These are phyloP conservation scores for Catharus ustulatus DNA, from an alignment of 2,797 vertebrate genomes.

Conservation along the genomic window DNA sequence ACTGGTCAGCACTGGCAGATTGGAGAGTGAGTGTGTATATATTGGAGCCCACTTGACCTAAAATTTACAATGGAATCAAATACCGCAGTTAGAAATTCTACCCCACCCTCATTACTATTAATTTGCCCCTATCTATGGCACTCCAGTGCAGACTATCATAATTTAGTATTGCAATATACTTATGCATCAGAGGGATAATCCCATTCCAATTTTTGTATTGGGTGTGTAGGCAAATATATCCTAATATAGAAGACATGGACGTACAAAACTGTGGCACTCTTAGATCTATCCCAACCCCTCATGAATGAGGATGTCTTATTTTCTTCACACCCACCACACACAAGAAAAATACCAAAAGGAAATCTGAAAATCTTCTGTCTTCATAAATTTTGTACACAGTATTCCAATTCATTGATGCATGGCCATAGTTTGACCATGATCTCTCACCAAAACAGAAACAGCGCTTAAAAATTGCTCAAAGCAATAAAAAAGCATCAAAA, in stretches of 20 bases:
- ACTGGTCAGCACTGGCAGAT: not conserved
- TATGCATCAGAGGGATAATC: not conserved
- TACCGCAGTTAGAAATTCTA: not conserved
- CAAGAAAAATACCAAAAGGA: not conserved
- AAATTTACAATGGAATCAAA: not conserved
- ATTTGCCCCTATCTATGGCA: not conserved
- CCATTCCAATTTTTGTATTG: not conserved
- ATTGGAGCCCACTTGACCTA: not conserved
- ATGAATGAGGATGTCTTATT: not conserved
- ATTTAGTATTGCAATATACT: not conserved
- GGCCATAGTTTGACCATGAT: not conserved
- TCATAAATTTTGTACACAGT: not conserved
- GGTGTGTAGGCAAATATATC: not conserved
- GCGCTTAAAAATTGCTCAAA: slow-evolving; percentile 12
- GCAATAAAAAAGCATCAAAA: slow-evolving; percentile 26
- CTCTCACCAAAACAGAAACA: slow-evolving; percentile 10
- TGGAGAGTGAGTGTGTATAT: not conserved
- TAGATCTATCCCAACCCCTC: not conserved
- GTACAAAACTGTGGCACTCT: not conserved
- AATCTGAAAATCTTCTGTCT: not conserved
- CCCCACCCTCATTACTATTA: not conserved
- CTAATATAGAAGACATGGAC: not conserved
- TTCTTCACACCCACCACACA: not conserved
- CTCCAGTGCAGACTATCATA: not conserved
- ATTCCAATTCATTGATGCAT: not conserved